Base-by-base conservation (phyloP, 2,113 vertebrate species). In the Aspiorhynchus laticeps region DNA sequence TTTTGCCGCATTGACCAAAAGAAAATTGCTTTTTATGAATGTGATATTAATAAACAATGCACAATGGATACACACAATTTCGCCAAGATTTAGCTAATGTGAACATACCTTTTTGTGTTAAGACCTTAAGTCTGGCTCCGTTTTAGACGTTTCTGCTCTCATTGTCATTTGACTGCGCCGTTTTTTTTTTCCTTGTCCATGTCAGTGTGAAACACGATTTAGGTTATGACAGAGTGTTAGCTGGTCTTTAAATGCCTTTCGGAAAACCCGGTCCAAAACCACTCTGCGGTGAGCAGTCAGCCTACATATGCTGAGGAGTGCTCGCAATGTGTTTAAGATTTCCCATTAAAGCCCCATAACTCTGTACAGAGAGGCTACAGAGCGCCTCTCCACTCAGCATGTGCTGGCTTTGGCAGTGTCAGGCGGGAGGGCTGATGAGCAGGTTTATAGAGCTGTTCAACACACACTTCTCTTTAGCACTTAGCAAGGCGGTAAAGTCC, bases 381-480 rank as follows among this genome's bases (percentile, higher is more conserved):
- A 86, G 87, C 85, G 41, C 41, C 80, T 84, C 85, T 76, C 83
- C 83, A 56, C 38, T 86, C 56, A 82, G 83, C 83, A 41, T 85
- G 82, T 85, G 79, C 88, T 87, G 88, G 88, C 86, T 88, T 86
- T 21, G 80, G 65, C 88, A 87, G 84, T 79, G 84, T 69, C 26
- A 75, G 24, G 26, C 75, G 21, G 65, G 33, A 73, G 65, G 77
- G 79, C 85, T 89, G 81, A 87, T 88, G 74, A 89, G 86, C 88
- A 86, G 84, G 84, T 89, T 89, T 89, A 89, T 88, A 85, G 86
- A 89, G 86, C 87, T 87, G 86, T 87, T 89, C 88, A 69, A 85
- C 84, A 89, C 80, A 85, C 86, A 89, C 88, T 87, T 89, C 88
- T 87, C 88, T 85, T 87, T 89, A 89, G 83, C 88, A 89, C 84